These are phyloP conservation scores for Drusus annulatus DNA, from an alignment of 1,140 invertebrate species.

Conservation along the genomic window DNA sequence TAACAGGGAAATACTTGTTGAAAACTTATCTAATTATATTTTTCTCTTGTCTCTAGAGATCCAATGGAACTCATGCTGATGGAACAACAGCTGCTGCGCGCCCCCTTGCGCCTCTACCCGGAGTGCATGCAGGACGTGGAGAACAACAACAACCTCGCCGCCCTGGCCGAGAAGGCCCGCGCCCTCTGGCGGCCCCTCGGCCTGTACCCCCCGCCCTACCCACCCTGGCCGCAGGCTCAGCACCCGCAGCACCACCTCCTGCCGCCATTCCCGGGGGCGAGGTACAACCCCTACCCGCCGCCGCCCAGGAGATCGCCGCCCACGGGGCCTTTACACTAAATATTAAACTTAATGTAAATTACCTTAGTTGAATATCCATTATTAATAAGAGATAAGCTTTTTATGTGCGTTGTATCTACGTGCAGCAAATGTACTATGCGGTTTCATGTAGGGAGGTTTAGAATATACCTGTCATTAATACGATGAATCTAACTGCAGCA, in stretches of 20 bases:
- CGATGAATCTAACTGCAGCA: too few relatives aligned
- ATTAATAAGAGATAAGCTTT: background rate
- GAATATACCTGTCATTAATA: too few relatives aligned
- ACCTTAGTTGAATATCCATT: background rate
- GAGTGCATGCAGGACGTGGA: constrained; percentile 58
- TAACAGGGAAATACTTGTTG: too few relatives aligned
- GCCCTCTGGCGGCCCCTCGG: constrained; percentile 64
- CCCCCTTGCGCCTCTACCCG: constrained; percentile 67
- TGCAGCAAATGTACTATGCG: too few relatives aligned
- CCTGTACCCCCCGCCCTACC: constrained; percentile 64
- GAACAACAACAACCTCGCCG: constrained; percentile 57
- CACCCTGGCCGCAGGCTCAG: constrained; percentile 66
- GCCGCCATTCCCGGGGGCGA: constrained; percentile 60
- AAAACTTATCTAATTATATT: background rate
- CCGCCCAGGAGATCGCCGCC: constrained; percentile 59
- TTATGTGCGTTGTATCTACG: too few relatives aligned
- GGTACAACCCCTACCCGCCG: constrained; percentile 69
- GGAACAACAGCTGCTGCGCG: constrained; percentile 69
- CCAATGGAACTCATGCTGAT: constrained; percentile 72
- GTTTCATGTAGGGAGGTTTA: too few relatives aligned
- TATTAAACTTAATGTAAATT: background rate
- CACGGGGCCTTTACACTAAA: constrained; percentile 46
- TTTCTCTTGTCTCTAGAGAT: constrained; percentile 65
- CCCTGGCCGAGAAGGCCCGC: constrained; percentile 65
- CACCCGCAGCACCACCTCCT: constrained; percentile 62